phyloP scores from a whole-genome alignment of 1,140 invertebrate species.

The Drosophila cardini region DNA sequence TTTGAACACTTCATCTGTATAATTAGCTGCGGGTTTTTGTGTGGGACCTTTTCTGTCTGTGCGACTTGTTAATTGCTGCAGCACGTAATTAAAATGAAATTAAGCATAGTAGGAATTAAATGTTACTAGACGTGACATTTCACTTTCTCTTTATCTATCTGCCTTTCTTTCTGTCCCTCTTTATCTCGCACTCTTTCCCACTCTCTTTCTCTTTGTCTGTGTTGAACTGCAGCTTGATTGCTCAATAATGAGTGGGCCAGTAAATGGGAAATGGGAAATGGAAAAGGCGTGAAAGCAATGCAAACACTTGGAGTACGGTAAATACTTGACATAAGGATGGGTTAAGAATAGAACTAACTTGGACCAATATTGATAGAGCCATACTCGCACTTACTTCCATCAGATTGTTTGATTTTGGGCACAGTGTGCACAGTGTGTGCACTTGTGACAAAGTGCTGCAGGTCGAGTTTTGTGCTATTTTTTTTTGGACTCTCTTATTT shows the following conservation, averaged over 20 bases:
- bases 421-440: not conserved
- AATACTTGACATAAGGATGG: slow-evolving; percentile 24
- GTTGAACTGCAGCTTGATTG: slow-evolving; percentile 45
- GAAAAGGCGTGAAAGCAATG: slow-evolving; percentile 50
- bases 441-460: slow-evolving; percentile 27
- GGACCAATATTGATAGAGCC: slow-evolving; percentile 52
- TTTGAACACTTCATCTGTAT: slow-evolving; percentile 20
- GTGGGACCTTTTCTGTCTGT: slow-evolving; percentile 14
- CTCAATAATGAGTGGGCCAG: slow-evolving; percentile 45
- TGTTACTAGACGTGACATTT: slow-evolving; percentile 4
- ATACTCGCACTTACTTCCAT: slow-evolving; percentile 1
- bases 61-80: slow-evolving; percentile 37
- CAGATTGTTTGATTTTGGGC: slow-evolving; percentile 5
- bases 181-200: not conserved
- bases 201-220: not conserved
- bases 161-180: not conserved
- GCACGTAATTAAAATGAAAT: slow-evolving; percentile 56
- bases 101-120: slow-evolving; percentile 24
- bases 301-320: slow-evolving; percentile 43
- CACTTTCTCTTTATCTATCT: not conserved
- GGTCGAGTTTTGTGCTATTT: slow-evolving; percentile 9
- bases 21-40: slow-evolving; percentile 37
- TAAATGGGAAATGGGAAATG: slow-evolving; percentile 3
- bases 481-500: not conserved
- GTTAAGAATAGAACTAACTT: slow-evolving; percentile 34